Base-by-base conservation (phyloP, 2,888 invertebrate species). In the Mechanitis mazaeus region DNA sequence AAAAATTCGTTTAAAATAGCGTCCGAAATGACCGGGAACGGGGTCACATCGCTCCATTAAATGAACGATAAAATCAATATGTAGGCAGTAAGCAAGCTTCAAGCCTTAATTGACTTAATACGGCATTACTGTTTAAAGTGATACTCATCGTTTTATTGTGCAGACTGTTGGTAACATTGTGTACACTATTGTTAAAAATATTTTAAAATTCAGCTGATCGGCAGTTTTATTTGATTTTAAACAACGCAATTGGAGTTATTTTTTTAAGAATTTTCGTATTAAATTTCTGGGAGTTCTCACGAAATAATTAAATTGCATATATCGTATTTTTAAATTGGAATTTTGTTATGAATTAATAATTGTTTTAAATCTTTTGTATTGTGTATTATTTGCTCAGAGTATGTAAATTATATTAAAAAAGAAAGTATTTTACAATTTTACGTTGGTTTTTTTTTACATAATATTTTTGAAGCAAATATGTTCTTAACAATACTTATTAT, bases 41-140 rank as follows among this genome's bases (percentile, higher is more conserved):
- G 68, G 76, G 76, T 78, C 78, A 77, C 65, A 72, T 66, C 70
- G 58, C 55, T 59, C 66, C 61, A 64, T 66, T 66, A 74, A 71
- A 68, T 72, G 67, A 68, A 69, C 59, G 62, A 54, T 62, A 69
- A 78, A 79, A 80, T 79, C 80, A 77, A 80, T 80, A 78, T 76
- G 64, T 68, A 68, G 62, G 62, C 58, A 65, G 63, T 58, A 67
- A 66, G 66, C 64, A 64, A 66, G 64, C 64, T 60, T 56, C 45
- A 57, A 53, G 46, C 61, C 64, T 60, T 66, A 64, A 66, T 66
- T 64, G 64, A 66, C 64, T 66, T 64, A 61, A 66, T 64, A 64
- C 61, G 60, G 64, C 50, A 60, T 64, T 60, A 61, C 54, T 61
- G 61, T 65, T 64, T 54, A 63, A 65, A 65, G 63, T 65, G 59